Evolutionary conservation across 2,797 vertebrate genomes (phyloP), one percentile per base, ranked within the genome.

Genomic region (Bovichtus diacanthus): DNA sequence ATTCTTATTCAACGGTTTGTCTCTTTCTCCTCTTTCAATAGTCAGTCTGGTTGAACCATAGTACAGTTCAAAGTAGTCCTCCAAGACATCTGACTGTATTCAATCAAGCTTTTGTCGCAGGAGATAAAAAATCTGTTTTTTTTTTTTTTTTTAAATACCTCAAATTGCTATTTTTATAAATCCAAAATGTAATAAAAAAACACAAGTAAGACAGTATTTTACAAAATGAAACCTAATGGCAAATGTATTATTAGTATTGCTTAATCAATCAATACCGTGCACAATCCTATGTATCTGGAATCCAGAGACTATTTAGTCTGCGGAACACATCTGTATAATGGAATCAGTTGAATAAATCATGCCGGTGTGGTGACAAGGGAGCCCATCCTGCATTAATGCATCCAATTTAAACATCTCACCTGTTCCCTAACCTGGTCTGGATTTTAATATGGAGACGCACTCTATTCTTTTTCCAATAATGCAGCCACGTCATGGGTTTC

Each of bases 311-410:
- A 15, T 31, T 62, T 8, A 34, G 43, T 29, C 0, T 46, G 19
- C 53, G 25, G 29, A 56, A 23, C 50, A 68, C 53, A 9, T n/a
- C 44, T 47, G 67, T 38, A 2, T 59, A 27, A 39, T 9, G 1
- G 13, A 11, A 15, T 44, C n/a, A 2, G 27, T 9, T 44, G 49
- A 72, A 34, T 72, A 72, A 72, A 72, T 36, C 58, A 31, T 29
- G 55, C 70, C 44, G 51, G 46, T 19, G 16, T 13, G 16, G 16
- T 21, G 64, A 29, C 6, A 13, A 5, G 9, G 23, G 64, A 44
- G 27, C 21, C 11, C 31, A 2, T 21, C 19, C 43, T 5, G 54
- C 54, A 39, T 27, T n/a, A 41, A 43, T n/a, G 29, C 51, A 13
- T 47, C 38, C 29, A 49, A 31, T 25, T 60, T 16, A 49, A 68